Evolutionary conservation across 1,140 invertebrate species (phyloP).

Genomic region (Drosophila auraria): DNA sequence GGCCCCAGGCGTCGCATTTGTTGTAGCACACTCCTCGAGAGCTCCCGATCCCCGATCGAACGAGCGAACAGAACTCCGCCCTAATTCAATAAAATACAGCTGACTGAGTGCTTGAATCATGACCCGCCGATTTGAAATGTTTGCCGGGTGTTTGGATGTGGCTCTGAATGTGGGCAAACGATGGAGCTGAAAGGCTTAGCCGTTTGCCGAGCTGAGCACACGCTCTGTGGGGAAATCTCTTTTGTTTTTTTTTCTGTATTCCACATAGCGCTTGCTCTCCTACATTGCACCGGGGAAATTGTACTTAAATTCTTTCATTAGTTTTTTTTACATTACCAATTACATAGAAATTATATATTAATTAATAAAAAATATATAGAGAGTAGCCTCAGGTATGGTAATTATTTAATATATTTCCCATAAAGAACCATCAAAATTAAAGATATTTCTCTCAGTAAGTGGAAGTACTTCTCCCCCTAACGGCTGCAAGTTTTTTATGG

Average conservation of each 20-base stretch:
- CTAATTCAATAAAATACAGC: slow-evolving; percentile 82
- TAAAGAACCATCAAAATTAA: not conserved
- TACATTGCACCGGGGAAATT: slow-evolving; percentile 1
- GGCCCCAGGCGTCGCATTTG: slow-evolving; percentile 68
- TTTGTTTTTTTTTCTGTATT: slow-evolving; percentile 77
- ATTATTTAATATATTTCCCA: too few relatives aligned
- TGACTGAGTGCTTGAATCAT: slow-evolving; percentile 82
- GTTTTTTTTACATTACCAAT: not conserved
- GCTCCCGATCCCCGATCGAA: slow-evolving; percentile 27
- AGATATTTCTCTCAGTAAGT: slow-evolving; percentile 6
- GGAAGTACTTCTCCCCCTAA: not conserved
- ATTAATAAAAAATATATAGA: not conserved
- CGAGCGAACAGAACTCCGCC: slow-evolving; percentile 40
- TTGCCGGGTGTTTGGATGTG: slow-evolving; percentile 37
- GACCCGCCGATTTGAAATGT: slow-evolving; percentile 80
- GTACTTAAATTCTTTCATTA: not conserved
- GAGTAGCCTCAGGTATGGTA: too few relatives aligned
- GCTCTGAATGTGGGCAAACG: slow-evolving; percentile 1
- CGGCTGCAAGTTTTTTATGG: slow-evolving; percentile 25
- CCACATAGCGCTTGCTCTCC: slow-evolving; percentile 26
- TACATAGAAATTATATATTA: not conserved
- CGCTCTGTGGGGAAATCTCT: slow-evolving; percentile 75
- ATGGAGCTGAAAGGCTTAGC: slow-evolving; percentile 52
- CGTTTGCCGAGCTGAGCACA: slow-evolving; percentile 64
- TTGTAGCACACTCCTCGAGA: slow-evolving; percentile 27